Evolutionary conservation across 2,888 invertebrate genomes (phyloP), one percentile per base, ranked within the genome.

Genomic region (Tachina lurida): DNA sequence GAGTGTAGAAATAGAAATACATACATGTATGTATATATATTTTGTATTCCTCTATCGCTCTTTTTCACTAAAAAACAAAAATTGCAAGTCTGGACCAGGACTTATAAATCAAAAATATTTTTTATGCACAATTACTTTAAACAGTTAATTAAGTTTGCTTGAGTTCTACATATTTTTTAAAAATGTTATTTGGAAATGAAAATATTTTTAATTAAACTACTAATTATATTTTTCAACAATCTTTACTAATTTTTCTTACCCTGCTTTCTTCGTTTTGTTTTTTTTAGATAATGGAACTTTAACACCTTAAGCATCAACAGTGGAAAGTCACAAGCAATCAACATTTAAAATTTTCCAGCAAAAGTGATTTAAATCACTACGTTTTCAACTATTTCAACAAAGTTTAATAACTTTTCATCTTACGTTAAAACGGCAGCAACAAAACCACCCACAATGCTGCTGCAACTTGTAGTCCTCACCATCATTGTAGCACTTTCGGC

Each of bases 241-340:
- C 2, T 10, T 9, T 43, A 60, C 45, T 63, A 63, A 82, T 45
- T 45, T 60, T 4, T 2, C n/a, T 12, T 56, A 45, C 65, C 52
- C 3, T 31, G n/a, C 17, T 10, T 62, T 78, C 15, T 60, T 15
- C 10, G 60, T 67, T 45, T 65, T 47, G 62, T 15, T n/a, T 7
- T 22, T 84, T 84, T 67, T 63, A 87, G 87, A 87, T 65, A 80
- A 87, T 87, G 87, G 84, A 84, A 81, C 81, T 87, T 82, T 87
- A 84, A 86, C 84, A 82, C 19, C 52, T 52, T 45, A 8, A 12
- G n/a, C n/a, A 31, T 5, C 62, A 10, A 31, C 63, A 41, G 52
- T 63, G 52, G 58, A 75, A 47, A 47, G 19, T 39, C 19, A 31
- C 22, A 63, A 54, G 54, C 68, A 67, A 19, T 47, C 62, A 67